Base-by-base conservation (phyloP, 2,888 invertebrate species). In the Dichetophora obliterata region DNA sequence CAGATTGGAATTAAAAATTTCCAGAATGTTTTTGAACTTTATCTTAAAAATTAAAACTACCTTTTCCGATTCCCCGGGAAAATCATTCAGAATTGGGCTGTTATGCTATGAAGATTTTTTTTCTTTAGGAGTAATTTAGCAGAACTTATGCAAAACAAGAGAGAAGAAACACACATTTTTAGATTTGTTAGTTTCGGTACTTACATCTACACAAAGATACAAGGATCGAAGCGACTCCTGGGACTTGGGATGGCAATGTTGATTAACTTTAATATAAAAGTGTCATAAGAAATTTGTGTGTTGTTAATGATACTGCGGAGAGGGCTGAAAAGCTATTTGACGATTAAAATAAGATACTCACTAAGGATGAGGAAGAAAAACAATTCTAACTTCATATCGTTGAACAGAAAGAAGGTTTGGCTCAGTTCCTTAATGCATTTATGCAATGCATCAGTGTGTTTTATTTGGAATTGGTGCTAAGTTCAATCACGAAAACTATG, bases 51-150 rank as follows among this genome's bases (percentile, higher is more conserved):
- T n/a, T n/a, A n/a, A n/a, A n/a, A n/a, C n/a, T n/a, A n/a, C n/a
- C n/a, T n/a, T n/a, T n/a, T n/a, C n/a, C n/a, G n/a, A n/a, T n/a
- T n/a, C n/a, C n/a, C n/a, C n/a, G n/a, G n/a, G n/a, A n/a, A n/a
- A n/a, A n/a, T n/a, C n/a, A n/a, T n/a, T n/a, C 22, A n/a, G n/a
- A 0, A n/a, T 8, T 65, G n/a, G n/a, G 27, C 50, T 65, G 34
- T n/a, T 63, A 73, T 72, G 43, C 22, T 61, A 61, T 72, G 3
- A 72, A 72, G 8, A 72, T n/a, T 72, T 37, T 72, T 72, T 72
- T 24, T 61, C 22, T 59, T 59, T 59, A n/a, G 61, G 43, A 22
- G 24, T 72, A 72, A 34, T 61, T 72, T 48, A 37, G 14, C 61
- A 72, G 61, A 14, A 43, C 24, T 72, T 72, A 72, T 48, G 24